Evolutionary conservation across 2,113 vertebrate genomes (phyloP), one percentile per base, ranked within the genome.

Genomic region (Eonycteris spelaea): DNA sequence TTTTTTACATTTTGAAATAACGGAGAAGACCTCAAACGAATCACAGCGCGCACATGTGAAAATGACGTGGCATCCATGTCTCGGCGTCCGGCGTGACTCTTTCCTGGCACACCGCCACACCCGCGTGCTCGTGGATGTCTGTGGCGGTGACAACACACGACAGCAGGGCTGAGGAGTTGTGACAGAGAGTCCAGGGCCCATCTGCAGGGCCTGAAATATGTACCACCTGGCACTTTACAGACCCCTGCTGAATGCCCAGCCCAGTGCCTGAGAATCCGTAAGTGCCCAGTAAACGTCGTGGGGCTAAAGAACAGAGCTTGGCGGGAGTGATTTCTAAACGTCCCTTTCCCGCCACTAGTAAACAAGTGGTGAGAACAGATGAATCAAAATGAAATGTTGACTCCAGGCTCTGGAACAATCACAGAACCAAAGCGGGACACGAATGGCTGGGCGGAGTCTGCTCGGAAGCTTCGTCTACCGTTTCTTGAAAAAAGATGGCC

Each of bases 21-120:
- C 67, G 33, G 57, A 26, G 53, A 94, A 86, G 70, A 30, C 26
- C 57, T 63, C 24, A 67, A 53, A 77, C 78, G 65, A 55, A 38
- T 63, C 38, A 1, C 57, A 83, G 73, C 86, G 55, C 9, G 5
- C 86, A 74, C 40, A 9, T 6, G 43, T 6, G 55, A 61, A 63
- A 67, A 43, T 80, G 9, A 48, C 4, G 28, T 43, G 63, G 48
- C 45, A 74, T 68, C 38, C n/a, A 24, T 15, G 53, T n/a, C 35
- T 74, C 30, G 21, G 78, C 1, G 24, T 70, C 55, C n/a, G 12
- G 7, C 7, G 55, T n/a, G 55, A 73, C 40, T 4, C 38, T 65
- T 82, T 68, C 43, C 28, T 28, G 18, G 87, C 9, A 33, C 0
- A 2, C 3, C 0, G 2, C 12, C 19, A 7, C 0, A 0, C 18